Base-by-base conservation (phyloP, 53 echinoderm and acorn worm species). In the Echinometra lucunter region DNA sequence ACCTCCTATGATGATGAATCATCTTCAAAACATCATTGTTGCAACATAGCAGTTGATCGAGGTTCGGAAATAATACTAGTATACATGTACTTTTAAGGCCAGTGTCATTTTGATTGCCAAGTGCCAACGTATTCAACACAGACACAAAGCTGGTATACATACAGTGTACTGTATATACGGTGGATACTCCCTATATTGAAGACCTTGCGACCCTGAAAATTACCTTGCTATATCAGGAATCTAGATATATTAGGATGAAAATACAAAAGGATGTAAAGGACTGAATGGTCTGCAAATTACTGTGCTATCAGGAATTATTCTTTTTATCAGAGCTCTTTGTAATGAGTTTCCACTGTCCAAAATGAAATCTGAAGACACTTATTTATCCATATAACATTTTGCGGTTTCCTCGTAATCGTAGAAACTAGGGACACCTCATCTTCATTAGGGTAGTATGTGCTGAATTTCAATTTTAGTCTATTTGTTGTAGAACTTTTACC, bases 61-160 rank as follows among this genome's bases (percentile, higher is more conserved):
- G 42, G 11, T 19, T 78, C 78, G 0, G 19, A 42, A 75, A 19
- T 18, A 18, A 17, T 75, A n/a, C n/a, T n/a, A n/a, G n/a, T n/a
- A n/a, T n/a, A n/a, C n/a, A n/a, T n/a, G n/a, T n/a, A n/a, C n/a
- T n/a, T n/a, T n/a, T n/a, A n/a, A n/a, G n/a, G n/a, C n/a, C n/a
- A n/a, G n/a, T 38, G 21, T 78, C 42, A 42, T 78, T 42, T 18
- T 78, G 78, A 78, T 40, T 78, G 23, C 40, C 42, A 78, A 78
- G 78, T 78, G 38, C 78, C 38, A 78, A 78, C 21, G 42, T 78
- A 78, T 78, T 78, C 78, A 78, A 78, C 42, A 19, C 7, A 38
- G 38, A 40, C 38, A 42, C 35, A 18, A 78, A 34, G 69, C 69
- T 34, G 32, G 69, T 69, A 12, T 69, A 69, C 30, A 63, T 63